Base-by-base conservation (phyloP, 2,113 vertebrate genomes). In the Pluvianellus socialis region DNA sequence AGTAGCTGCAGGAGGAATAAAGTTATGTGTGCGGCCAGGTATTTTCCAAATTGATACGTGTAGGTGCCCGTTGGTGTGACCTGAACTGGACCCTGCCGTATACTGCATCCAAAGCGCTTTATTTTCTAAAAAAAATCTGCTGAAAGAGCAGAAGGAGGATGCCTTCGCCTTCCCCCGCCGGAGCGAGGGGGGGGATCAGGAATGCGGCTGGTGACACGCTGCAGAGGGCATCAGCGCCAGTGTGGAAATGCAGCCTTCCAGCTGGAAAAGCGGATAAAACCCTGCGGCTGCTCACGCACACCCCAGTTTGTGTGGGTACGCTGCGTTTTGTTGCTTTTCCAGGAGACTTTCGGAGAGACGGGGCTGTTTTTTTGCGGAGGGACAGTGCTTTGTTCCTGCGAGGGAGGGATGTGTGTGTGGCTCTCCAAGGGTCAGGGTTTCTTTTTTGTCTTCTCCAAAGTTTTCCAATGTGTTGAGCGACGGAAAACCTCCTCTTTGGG, bases 101-200 rank as follows among this genome's bases (percentile, higher is more conserved):
- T 5, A 6, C 22, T 0, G 1, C 2, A 27, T 45, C 84, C 96
- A 66, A 79, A 89, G 86, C 40, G 44, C 93, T 89, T 73, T 81
- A 84, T 89, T 84, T 70, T 23, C 52, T 74, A 15, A 96, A 96
- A 96, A 96, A 96, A 96, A 76, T 27, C 58, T 90, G 95, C 96
- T 96, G 86, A 67, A 92, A 95, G 89, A 82, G 82, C 76, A 16
- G 96, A 21, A 92, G 58, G 94, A 95, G 88, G 77, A 86, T 93
- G 90, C 72, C 47, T 91, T 76, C 74, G 8, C 91, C 77, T 52
- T 65, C 71, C 82, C 70, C 47, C 18, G 19, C 49, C 27, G 4
- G 88, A 94, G 93, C 65, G 1, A n/a, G n/a, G n/a, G 3, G 86
- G 93, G 88, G 86, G 56, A 91, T 90, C 66, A 26, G 86, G 97